Conservation (phyloP, 2,797 vertebrate genomes). For the Poeciliopsis infans region DNA sequence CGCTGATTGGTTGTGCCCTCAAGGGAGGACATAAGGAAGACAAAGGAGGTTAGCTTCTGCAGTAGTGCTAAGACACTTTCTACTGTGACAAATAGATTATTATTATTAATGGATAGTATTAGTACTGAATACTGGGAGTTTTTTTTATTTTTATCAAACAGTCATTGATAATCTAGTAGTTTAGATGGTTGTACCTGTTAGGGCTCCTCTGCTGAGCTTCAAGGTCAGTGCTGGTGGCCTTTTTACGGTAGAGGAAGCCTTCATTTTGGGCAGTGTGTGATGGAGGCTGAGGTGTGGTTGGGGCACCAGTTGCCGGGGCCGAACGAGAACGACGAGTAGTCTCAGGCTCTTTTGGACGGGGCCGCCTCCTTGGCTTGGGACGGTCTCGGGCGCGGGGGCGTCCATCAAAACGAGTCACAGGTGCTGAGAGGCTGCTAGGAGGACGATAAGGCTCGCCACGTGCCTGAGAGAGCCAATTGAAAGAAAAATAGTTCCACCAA, state of each 20-base stretch:
- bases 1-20: not conserved
- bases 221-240: constrained; percentile 82
- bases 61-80: not conserved
- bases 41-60: not conserved
- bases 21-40: not conserved
- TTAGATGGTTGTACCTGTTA: constrained; percentile 83
- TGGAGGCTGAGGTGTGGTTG: constrained; percentile 82
- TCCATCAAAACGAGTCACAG: constrained; percentile 86
- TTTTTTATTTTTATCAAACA: not conserved
- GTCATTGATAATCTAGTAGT: not conserved
- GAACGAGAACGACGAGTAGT: constrained; percentile 88
- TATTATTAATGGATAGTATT: no score
- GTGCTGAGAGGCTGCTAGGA: constrained; percentile 86
- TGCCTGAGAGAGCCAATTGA: constrained; percentile 64
- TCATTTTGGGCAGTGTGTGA: constrained; percentile 86
- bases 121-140: no score
- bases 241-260: constrained; percentile 90
- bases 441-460: constrained; percentile 82
- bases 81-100: not conserved
- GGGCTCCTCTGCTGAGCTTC: constrained; percentile 90
- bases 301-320: constrained; percentile 86
- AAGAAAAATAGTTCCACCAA: constrained; percentile 3
- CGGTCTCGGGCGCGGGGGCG: constrained; percentile 90
- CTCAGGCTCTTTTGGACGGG: constrained; percentile 87
- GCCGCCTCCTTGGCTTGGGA: constrained; percentile 89